Evolutionary conservation across 2,888 invertebrate genomes (phyloP), one percentile per base, ranked within the genome.

Genomic region (Noctua janthina): DNA sequence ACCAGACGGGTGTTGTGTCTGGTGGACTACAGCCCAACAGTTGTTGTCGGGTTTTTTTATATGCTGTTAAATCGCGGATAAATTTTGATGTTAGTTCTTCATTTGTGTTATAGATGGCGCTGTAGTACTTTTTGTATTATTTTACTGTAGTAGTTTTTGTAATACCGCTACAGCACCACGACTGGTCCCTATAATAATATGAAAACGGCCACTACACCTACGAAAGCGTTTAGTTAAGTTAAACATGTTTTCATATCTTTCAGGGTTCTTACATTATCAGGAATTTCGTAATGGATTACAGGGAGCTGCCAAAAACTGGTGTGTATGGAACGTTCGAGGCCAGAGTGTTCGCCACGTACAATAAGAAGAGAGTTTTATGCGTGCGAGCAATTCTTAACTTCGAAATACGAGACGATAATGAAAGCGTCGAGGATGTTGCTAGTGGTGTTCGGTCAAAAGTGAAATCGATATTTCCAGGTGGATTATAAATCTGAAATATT

Each of bases 221-320:
- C 49, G 49, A 5, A 15, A 49, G 49, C 49, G 15, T 49, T 49
- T 15, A 56, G 56, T 56, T n/a, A 56, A 49, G 3, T 35, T 29
- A 29, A 29, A 49, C 51, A 59, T n/a, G 7, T 17, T 64, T 35
- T 56, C 4, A 23, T 43, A 54, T 10, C 7, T 74, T 74, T 23
- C 91, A 96, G 95, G 95, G 94, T 13, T 68, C 82, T 0, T 91
- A 92, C 82, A 56, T 46, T 0, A 20, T 93, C 0, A 79, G 84
- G 1, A 82, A 93, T 51, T 95, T 84, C 89, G 35, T 92, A 8
- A 86, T 95, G 67, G 91, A 96, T 88, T 92, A 92, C 83, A 90
- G 91, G 56, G 92, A 94, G 67, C 70, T 95, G 17, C 94, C 94
- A 0, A 85, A 85, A 0, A 78, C 92, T 0, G 88, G 90, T 0